Base-by-base conservation (phyloP, 2,888 invertebrate genomes). In the Tinea pellionella region DNA sequence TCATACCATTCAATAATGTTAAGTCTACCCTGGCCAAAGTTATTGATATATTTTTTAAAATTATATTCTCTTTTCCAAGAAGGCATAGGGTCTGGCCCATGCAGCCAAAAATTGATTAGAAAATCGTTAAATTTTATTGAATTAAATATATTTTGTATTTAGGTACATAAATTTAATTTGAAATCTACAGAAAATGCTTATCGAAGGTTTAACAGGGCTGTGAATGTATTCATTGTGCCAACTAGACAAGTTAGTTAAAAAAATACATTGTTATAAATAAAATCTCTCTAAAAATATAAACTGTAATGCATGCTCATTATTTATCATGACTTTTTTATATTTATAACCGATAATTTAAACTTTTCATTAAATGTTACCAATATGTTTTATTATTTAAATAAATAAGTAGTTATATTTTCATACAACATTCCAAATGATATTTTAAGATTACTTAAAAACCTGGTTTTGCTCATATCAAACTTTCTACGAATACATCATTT, bases 171-270 rank as follows among this genome's bases (percentile, higher is more conserved):
- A n/a, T n/a, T n/a, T n/a, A n/a, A n/a, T n/a, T n/a, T n/a, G n/a
- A n/a, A 13, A 42, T 42, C 12, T 9, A 42, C 12, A 9, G 13
- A 42, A 42, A 42, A 42, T 42, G 47, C 47, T 47, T 47, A 47
- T 47, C 47, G 9, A 47, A 47, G 8, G n/a, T 47, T n/a, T 47
- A n/a, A 41, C 11, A 57, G 9, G 57, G 57, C 57, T 57, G 57
- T 57, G 57, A 57, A 15, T 13, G 57, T 53, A 53, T 57, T 32
- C 57, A 29, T 57, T 57, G 57, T 57, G 57, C 57, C 57, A 32
- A 57, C 32, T 32, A 15, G 47, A 47, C 2, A 16, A 47, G 9
- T 41, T 24, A 24, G 2, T 24, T 24, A 3, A 6, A 24, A 24
- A 24, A 2, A 6, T 24, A 24, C 2, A 24, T 24, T 24, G n/a